Evolutionary conservation across 1,140 invertebrate species (phyloP).

Genomic region (Drosophila equinoxialis): DNA sequence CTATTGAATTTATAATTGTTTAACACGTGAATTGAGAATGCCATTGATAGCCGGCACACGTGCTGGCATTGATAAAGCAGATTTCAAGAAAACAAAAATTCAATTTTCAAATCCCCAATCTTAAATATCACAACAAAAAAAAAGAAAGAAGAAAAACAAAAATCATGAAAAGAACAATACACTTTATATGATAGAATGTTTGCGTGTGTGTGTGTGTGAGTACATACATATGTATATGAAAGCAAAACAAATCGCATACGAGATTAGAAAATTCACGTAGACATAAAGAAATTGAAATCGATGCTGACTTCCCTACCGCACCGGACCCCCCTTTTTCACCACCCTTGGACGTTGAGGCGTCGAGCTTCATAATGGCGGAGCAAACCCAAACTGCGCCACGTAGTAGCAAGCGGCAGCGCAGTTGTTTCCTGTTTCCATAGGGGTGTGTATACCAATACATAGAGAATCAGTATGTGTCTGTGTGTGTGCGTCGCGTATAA

Average conservation of each 20-base stretch:
- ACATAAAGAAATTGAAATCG: slow-evolving; percentile 55
- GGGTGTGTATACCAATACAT: slow-evolving; percentile 60
- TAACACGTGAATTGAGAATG: slow-evolving; percentile 1
- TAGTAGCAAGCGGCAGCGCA: slow-evolving; percentile 23
- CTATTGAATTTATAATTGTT: background rate
- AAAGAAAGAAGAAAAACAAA: too few species aligned
- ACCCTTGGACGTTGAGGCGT: background rate
- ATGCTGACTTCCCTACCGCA: slow-evolving; percentile 30
- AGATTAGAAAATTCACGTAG: slow-evolving; percentile 54
- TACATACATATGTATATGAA: background rate
- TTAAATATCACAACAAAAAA: slow-evolving; percentile 1
- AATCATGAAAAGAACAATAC: background rate
- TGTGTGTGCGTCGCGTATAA: slow-evolving; percentile 62
- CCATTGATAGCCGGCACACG: background rate
- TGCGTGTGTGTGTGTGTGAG: background rate
- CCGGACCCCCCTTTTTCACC: background rate
- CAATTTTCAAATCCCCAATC: slow-evolving; percentile 11
- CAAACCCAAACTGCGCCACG: slow-evolving; percentile 23
- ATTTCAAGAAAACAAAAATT: slow-evolving; percentile 9
- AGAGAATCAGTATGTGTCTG: slow-evolving; percentile 51
- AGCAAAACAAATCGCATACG: slow-evolving; percentile 47
- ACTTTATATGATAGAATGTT: background rate
- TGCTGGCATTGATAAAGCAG: slow-evolving; percentile 8
- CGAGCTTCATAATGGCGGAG: slow-evolving; percentile 58
- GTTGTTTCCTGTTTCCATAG: slow-evolving; percentile 35